Conservation (phyloP, 1,140 invertebrate species). For the Drosophila sp. region DNA sequence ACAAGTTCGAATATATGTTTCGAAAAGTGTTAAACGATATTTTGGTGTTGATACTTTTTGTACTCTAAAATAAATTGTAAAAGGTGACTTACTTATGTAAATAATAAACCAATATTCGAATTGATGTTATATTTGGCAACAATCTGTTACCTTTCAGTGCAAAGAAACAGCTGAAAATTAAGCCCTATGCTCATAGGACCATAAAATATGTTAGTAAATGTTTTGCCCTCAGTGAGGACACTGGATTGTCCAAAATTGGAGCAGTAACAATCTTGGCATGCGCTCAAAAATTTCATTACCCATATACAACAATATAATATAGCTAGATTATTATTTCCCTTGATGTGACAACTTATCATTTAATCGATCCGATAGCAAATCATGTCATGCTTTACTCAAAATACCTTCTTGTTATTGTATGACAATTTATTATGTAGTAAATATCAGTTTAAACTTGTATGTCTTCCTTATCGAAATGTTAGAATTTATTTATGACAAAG, state of each 20-base stretch:
- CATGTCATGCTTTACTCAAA: not conserved
- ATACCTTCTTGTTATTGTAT: not conserved
- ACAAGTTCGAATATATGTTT: conserved; percentile 40
- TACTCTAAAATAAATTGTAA: not conserved
- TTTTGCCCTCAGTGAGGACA: no score
- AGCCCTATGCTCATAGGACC: not conserved
- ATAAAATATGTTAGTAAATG: not conserved
- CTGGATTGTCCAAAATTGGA: not conserved
- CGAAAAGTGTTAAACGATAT: conserved; percentile 8
- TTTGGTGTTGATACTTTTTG: conserved; percentile 12
- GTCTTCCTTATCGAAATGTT: not conserved
- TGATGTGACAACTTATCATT: not conserved
- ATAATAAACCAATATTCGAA: no score
- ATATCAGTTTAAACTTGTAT: not conserved
- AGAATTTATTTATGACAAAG: not conserved
- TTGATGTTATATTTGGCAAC: no score
- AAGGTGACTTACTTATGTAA: no score
- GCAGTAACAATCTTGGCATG: no score
- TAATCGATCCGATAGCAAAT: conserved; percentile 1
- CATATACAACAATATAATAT: not conserved
- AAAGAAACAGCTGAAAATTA: not conserved
- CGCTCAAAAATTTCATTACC: not conserved
- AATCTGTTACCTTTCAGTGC: no score
- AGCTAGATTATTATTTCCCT: not conserved
- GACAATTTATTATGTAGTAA: not conserved